Conservation (phyloP, 2,888 invertebrate genomes). For the Globia sparganii region DNA sequence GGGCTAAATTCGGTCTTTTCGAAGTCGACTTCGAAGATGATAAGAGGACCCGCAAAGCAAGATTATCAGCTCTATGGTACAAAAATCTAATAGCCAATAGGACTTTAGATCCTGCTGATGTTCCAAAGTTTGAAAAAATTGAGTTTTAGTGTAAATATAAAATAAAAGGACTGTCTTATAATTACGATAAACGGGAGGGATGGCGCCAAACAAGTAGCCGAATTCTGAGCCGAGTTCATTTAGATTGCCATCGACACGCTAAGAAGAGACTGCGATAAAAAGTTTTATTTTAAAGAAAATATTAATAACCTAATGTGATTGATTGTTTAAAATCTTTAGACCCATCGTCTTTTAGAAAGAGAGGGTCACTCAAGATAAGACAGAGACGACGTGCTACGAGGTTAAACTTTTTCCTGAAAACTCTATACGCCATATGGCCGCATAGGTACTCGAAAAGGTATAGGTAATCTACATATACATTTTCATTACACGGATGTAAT, state of each 20-base stretch:
- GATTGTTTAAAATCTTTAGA: neutral
- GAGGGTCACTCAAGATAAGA: neutral
- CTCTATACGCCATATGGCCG: neutral
- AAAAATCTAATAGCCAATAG: conserved; percentile 72
- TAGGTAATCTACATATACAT: neutral
- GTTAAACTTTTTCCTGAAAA: neutral
- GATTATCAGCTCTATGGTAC: conserved; percentile 80
- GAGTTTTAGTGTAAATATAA: conserved; percentile 63
- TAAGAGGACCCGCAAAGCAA: conserved; percentile 71
- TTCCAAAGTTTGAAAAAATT: conserved; percentile 64
- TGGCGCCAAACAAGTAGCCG: no score
- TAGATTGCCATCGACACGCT: no score
- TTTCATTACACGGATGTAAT: no score
- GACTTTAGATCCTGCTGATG: conserved; percentile 68
- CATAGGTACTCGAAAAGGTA: neutral
- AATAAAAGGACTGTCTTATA: conserved; percentile 6
- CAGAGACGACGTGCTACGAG: neutral
- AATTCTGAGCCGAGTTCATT: no score
- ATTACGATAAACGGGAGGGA: neutral
- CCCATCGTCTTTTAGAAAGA: neutral
- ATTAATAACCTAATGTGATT: neutral
- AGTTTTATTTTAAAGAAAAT: neutral
- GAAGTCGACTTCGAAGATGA: conserved; percentile 79
- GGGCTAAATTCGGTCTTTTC: conserved; percentile 82
- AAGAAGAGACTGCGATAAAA: neutral